Evolutionary conservation across 2,888 invertebrate species (phyloP).

Genomic region (Polia nebulosa): DNA sequence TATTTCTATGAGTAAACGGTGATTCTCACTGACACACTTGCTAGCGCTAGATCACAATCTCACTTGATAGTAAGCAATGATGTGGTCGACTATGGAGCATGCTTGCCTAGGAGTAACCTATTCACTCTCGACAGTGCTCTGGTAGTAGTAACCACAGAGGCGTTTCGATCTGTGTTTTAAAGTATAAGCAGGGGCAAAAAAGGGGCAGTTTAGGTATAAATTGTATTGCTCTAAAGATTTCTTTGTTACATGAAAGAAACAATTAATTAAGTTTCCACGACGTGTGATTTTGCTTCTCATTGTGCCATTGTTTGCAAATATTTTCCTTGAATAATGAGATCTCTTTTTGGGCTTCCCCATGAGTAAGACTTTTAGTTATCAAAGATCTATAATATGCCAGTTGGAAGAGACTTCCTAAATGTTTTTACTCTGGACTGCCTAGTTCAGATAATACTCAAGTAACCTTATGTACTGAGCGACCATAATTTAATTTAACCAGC

Average conservation of each 20-base stretch:
- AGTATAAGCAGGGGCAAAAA: no score
- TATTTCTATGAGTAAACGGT: background rate
- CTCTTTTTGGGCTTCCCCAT: slow-evolving; percentile 6
- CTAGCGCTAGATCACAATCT: no score
- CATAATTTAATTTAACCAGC: no score
- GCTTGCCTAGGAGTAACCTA: no score
- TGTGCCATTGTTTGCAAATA: background rate
- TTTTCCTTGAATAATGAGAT: slow-evolving; percentile 2
- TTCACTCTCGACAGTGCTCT: no score
- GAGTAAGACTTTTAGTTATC: background rate
- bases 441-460: no score
- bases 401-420: slow-evolving; percentile 1
- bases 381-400: background rate
- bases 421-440: background rate
- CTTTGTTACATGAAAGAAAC: background rate
- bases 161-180: no score
- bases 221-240: background rate
- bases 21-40: background rate
- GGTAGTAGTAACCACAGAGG: no score
- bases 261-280: background rate
- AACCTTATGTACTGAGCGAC: no score
- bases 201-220: no score
- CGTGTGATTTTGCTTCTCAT: background rate
- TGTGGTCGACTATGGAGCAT: no score
- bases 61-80: no score